Evolutionary conservation across 1,140 invertebrate species (phyloP).

Genomic region (Prorops nasuta): DNA sequence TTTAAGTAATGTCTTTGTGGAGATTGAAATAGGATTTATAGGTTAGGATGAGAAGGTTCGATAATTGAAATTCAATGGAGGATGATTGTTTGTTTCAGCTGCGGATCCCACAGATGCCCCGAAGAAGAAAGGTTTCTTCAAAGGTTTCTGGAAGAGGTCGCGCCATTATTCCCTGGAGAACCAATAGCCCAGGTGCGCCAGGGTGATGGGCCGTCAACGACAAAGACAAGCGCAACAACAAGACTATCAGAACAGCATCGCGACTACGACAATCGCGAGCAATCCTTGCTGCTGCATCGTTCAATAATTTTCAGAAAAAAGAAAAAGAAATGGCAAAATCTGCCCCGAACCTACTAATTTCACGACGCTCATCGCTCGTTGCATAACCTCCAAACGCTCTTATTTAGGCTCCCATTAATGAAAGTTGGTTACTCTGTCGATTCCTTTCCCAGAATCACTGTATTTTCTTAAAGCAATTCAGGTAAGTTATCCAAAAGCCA

Average conservation of each 20-base stretch:
- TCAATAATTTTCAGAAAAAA: constrained; percentile 37
- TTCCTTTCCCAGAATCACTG: too few species aligned
- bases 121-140: constrained; percentile 81
- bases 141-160: constrained; percentile 79
- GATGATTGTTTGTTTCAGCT: constrained; percentile 55
- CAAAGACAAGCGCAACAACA: constrained; percentile 35
- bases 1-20: too few species aligned
- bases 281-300: constrained; percentile 54
- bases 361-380: too few species aligned
- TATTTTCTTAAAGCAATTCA: too few species aligned
- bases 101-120: constrained; percentile 65
- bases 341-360: too few species aligned
- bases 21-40: too few species aligned
- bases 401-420: too few species aligned
- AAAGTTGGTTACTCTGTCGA: too few species aligned
- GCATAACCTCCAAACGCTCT: too few species aligned
- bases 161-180: constrained; percentile 80
- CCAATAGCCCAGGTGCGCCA: constrained; percentile 61
- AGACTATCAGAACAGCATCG: constrained; percentile 26
- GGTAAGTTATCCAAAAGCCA: too few species aligned
- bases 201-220: constrained; percentile 50
- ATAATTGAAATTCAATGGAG: too few species aligned
- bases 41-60: too few species aligned
- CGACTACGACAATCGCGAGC: constrained; percentile 37
- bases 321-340: not conserved